Percentiles rank a stretch among this genome's conserved stretches.
Conservation (phyloP, 2,888 invertebrate species). For the Metacarcinus magister region DNA sequence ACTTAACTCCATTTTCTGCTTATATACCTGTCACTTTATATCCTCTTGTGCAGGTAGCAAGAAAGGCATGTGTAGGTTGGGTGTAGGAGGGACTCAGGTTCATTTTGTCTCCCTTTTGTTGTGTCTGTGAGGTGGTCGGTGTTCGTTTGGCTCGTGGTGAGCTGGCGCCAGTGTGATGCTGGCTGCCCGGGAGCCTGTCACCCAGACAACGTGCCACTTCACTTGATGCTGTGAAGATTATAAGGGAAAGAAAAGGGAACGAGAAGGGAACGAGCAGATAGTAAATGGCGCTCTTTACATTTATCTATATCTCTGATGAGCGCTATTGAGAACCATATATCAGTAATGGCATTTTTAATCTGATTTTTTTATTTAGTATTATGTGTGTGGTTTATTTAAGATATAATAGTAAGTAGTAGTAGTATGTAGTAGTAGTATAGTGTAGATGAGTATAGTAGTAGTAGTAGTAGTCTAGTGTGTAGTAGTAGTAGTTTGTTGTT, state of each 20-base stretch:
- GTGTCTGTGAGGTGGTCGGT: too few species aligned
- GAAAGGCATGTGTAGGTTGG: too few species aligned
- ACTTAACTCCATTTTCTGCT: too few species aligned
- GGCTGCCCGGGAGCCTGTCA: neutral
- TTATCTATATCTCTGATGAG: too few species aligned
- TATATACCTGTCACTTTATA: too few species aligned
- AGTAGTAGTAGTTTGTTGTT: neutral
- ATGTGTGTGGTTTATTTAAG: neutral
- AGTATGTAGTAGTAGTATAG: neutral
- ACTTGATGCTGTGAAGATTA: neutral
- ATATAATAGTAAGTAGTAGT: neutral
- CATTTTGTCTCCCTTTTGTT: too few species aligned
- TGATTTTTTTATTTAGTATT: neutral
- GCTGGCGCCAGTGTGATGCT: neutral
- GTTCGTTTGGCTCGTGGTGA: neutral
- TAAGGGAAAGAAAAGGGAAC: neutral
- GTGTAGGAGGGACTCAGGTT: too few species aligned
- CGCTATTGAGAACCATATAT: too few species aligned
- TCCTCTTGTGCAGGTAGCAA: too few species aligned
- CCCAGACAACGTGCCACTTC: neutral
- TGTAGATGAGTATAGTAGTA: constrained; percentile 26
- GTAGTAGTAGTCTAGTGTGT: too few species aligned
- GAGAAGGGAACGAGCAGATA: neutral
- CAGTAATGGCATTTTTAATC: too few species aligned
- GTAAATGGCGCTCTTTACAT: too few species aligned